Percentiles rank a stretch among this genome's conserved stretches.
These are phyloP conservation scores for Aleiodes alternator DNA, from an alignment of 2,888 invertebrate species.

Conservation along the genomic window DNA sequence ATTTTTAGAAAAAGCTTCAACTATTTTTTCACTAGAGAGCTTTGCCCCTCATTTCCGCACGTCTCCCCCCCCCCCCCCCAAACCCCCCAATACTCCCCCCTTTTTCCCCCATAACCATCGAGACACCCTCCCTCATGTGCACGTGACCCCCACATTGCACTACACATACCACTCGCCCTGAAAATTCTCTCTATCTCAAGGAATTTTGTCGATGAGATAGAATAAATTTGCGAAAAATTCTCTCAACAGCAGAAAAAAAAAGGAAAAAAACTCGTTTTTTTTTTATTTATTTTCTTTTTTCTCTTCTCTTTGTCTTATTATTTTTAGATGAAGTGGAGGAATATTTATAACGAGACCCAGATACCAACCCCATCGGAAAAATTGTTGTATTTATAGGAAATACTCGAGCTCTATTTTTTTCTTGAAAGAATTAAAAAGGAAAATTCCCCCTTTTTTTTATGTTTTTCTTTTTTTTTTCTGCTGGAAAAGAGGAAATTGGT, in stretches of 20 bases:
- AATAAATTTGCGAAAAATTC: background rate
- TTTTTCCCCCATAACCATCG: slow-evolving; percentile 11
- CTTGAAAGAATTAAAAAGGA: background rate
- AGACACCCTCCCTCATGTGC: slow-evolving; percentile 27
- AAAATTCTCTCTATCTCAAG: slow-evolving; percentile 2
- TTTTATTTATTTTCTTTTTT: background rate
- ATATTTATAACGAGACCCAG: slow-evolving; percentile 35
- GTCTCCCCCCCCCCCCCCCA: background rate
- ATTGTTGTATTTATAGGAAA: slow-evolving; percentile 21
- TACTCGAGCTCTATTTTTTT: background rate
- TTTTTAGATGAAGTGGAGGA: slow-evolving; percentile 27
- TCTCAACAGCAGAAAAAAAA: background rate
- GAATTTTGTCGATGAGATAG: background rate
- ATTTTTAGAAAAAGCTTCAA: no score
- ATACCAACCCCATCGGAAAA: slow-evolving; percentile 34
- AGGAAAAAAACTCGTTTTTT: background rate
- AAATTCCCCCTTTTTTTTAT: background rate
- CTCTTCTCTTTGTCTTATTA: background rate
- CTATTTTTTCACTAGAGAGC: no score
- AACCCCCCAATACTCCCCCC: slow-evolving; percentile 27
- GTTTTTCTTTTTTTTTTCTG: background rate
- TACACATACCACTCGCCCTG: background rate
- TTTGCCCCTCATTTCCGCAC: background rate
- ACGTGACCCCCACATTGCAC: slow-evolving; percentile 28
- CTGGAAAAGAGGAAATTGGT: background rate